A percentile compares a stretch with the other conserved stretches of the same genome.
Conservation (phyloP, 2,797 vertebrate species). For the Anguilla marmorata region DNA sequence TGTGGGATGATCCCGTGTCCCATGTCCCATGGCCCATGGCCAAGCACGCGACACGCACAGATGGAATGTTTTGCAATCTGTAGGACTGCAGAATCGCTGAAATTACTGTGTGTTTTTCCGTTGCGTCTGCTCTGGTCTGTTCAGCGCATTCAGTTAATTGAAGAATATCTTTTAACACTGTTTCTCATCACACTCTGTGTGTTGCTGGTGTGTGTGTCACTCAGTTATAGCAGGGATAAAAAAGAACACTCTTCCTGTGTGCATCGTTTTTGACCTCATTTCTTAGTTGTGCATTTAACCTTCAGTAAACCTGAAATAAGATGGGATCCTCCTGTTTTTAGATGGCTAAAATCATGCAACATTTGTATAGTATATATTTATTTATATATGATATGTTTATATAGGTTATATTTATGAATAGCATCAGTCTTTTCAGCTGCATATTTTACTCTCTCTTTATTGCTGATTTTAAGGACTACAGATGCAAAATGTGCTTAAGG, state of each 20-base stretch:
- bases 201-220: background rate
- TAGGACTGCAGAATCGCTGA: background rate
- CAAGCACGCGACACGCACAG: no score
- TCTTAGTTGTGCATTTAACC: background rate
- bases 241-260: background rate
- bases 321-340: no score
- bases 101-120: background rate
- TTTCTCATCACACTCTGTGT: background rate
- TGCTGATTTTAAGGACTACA: background rate
- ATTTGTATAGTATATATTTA: no score
- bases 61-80: background rate
- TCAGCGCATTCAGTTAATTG: background rate
- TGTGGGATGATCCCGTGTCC: no score
- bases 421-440: no score
- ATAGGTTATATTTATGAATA: no score
- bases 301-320: background rate
- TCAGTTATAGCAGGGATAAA: background rate
- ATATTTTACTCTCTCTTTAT: background rate
- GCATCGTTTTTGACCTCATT: background rate
- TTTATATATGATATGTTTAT: no score
- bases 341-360: no score
- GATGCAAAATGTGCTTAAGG: background rate
- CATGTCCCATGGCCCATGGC: no score
- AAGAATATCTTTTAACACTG: no score
- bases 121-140: background rate